Conservation (phyloP, 2,888 invertebrate genomes). For the Pterobdella sp. region DNA sequence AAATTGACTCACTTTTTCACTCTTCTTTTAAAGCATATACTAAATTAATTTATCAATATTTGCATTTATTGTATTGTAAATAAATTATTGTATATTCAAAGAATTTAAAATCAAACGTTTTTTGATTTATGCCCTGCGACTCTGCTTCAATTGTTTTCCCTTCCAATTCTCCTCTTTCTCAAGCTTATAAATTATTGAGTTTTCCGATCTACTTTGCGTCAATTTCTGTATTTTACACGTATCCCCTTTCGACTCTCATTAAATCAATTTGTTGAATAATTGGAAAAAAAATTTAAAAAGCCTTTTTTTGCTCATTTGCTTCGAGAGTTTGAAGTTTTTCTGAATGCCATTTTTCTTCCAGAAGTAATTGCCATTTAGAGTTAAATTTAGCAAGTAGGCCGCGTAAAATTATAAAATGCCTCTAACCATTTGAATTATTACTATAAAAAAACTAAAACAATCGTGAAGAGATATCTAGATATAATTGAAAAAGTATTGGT, state of each 20-base stretch:
- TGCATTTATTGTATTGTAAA: no score
- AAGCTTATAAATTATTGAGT: background rate
- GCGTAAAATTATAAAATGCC: background rate
- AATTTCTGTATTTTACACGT: conserved; percentile 77
- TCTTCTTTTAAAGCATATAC: no score
- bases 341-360: background rate
- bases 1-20: no score
- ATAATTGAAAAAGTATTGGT: no score
- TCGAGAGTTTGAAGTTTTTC: background rate
- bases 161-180: background rate
- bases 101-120: no score
- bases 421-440: background rate
- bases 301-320: conserved; percentile 5
- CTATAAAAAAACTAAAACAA: no score
- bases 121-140: background rate
- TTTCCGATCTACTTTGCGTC: background rate
- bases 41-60: no score
- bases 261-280: conserved; percentile 85
- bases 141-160: background rate
- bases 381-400: background rate
- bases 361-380: background rate
- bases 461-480: no score
- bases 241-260: conserved; percentile 95
- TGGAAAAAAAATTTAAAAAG: conserved; percentile 57
- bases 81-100: no score